Evolutionary conservation across 1,140 invertebrate genomes (phyloP).

Genomic region (Fopius arisanus): DNA sequence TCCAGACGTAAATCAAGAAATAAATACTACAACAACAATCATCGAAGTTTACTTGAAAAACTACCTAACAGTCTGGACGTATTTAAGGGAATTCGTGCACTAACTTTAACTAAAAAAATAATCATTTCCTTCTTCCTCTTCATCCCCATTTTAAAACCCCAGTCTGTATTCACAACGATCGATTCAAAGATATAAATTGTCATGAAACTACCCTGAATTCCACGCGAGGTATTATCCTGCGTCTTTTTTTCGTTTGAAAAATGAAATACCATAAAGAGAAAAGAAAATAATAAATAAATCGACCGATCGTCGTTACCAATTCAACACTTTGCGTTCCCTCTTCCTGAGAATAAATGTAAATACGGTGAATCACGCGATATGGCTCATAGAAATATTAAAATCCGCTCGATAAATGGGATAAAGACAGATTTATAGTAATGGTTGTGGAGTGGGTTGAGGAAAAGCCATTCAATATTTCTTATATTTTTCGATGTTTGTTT

Average conservation of each 20-base stretch:
- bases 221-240: not conserved
- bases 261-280: not conserved
- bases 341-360: conserved; percentile 13
- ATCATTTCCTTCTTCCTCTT: not conserved
- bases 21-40: not conserved
- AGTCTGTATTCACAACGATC: not conserved
- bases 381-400: conserved; percentile 22
- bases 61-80: not conserved
- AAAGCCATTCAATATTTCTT: not conserved
- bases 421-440: not conserved
- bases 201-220: conserved; percentile 13
- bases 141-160: not conserved
- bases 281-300: conserved; percentile 12
- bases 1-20: not conserved
- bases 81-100: conserved; percentile 5
- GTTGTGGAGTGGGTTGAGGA: not conserved
- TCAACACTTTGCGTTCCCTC: not conserved
- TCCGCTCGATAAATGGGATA: conserved; percentile 16
- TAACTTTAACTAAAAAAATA: conserved; percentile 14
- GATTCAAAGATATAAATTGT: conserved; percentile 6
- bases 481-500: conserved; percentile 27
- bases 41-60: not conserved
- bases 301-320: conserved; percentile 7
- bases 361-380: conserved; percentile 21
- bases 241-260: not conserved